Evolutionary conservation across 2,888 invertebrate species (phyloP).

Genomic region (Lasioglossum calceatum): DNA sequence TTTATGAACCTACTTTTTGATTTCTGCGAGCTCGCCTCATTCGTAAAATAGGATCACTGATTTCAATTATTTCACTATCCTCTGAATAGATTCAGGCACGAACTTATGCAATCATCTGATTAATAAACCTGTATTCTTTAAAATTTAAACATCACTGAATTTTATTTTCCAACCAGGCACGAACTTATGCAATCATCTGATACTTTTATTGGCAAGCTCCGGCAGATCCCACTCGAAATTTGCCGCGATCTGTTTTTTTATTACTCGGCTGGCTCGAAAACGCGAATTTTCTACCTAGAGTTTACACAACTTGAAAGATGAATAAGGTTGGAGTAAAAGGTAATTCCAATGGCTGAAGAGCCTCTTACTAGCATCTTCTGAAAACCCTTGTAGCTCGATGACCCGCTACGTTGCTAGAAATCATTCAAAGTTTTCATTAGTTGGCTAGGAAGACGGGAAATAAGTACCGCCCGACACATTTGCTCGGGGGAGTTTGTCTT

Average conservation of each 20-base stretch:
- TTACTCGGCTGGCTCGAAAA: background rate
- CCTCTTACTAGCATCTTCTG: constrained; percentile 38
- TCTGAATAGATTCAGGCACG: background rate
- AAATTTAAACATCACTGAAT: no score
- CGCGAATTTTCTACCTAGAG: constrained; percentile 22
- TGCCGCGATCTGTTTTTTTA: background rate
- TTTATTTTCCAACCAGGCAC: no score
- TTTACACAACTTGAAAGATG: constrained; percentile 45
- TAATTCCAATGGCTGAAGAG: constrained; percentile 45
- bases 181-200: no score
- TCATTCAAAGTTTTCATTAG: constrained; percentile 44
- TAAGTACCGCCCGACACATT: constrained; percentile 6
- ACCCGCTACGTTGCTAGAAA: constrained; percentile 33
- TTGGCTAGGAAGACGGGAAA: constrained; percentile 20
- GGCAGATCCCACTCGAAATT: background rate
- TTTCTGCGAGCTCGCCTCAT: background rate
- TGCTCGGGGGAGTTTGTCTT: background rate
- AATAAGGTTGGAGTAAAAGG: constrained; percentile 44
- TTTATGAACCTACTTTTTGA: background rate
- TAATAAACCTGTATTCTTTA: no score
- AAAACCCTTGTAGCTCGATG: constrained; percentile 38
- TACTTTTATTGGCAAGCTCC: background rate
- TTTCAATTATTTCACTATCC: background rate
- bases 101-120: no score
- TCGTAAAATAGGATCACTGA: background rate